Conservation (phyloP, 37 sponge, comb jelly and placozoan genomes). For the Halichondria panicea region DNA sequence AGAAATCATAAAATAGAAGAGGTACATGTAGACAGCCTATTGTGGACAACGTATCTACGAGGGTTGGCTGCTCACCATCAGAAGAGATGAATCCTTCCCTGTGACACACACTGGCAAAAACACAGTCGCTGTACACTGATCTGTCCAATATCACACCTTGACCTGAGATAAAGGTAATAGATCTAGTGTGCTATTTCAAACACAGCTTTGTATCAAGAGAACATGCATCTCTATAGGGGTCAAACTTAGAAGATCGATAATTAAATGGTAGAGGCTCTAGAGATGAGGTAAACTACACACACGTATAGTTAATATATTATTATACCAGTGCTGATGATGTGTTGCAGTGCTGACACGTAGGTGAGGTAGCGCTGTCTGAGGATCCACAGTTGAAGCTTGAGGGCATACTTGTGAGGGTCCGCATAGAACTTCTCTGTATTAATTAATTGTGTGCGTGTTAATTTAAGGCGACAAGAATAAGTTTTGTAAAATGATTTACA, state of each 20-base stretch:
- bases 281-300: background rate
- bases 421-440: conserved; percentile 76
- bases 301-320: background rate
- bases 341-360: conserved; percentile 77
- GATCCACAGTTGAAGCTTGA: conserved; percentile 90
- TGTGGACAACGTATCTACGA: background rate
- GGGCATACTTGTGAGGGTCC: conserved; percentile 84
- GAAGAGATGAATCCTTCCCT: conserved; percentile 72
- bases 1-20: background rate
- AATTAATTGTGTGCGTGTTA: background rate
- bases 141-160: conserved; percentile 78
- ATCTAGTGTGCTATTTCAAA: background rate
- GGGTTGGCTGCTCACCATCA: conserved; percentile 41
- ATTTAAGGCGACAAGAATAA: background rate
- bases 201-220: background rate
- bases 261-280: background rate
- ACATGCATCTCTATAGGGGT: background rate
- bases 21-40: background rate
- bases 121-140: conserved; percentile 89
- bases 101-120: conserved; percentile 85
- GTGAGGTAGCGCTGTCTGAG: conserved; percentile 75
- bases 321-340: conserved; percentile 62
- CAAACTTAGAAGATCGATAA: too few relatives aligned
- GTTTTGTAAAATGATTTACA: background rate
- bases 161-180: conserved; percentile 16